Percentiles rank a stretch among this genome's conserved stretches.
Evolutionary conservation across 1,140 invertebrate genomes (phyloP).

Genomic region (Dreissena rostriformis): DNA sequence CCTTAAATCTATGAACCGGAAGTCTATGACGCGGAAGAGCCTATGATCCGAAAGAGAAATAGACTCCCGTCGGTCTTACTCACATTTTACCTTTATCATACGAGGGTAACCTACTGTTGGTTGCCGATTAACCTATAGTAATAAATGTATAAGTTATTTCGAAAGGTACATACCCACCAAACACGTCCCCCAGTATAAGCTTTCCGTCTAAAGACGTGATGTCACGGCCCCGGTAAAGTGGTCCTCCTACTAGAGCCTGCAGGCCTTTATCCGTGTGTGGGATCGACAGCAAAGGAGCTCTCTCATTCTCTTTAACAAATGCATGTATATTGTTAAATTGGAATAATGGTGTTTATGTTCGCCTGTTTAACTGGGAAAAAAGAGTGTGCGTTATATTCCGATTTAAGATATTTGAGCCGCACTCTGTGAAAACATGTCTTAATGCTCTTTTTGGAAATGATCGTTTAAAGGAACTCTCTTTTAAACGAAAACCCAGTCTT

Average conservation of each 20-base stretch:
- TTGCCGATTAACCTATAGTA: neutral
- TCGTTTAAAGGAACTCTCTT: too few species aligned
- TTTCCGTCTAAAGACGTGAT: conserved; percentile 22
- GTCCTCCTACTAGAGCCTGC: conserved; percentile 32
- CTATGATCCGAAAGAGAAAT: too few species aligned
- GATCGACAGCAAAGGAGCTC: neutral
- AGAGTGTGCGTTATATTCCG: too few species aligned
- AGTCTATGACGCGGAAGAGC: too few species aligned
- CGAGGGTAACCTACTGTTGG: neutral
- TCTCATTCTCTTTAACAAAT: neutral
- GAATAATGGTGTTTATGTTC: neutral
- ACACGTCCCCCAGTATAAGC: conserved; percentile 29
- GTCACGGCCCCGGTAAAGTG: conserved; percentile 26
- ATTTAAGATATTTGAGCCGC: too few species aligned
- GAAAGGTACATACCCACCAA: conserved; percentile 12
- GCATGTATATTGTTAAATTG: too few species aligned
- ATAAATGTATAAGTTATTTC: neutral
- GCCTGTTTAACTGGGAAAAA: too few species aligned
- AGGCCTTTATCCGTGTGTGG: neutral
- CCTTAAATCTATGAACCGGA: too few species aligned
- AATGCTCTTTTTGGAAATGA: too few species aligned
- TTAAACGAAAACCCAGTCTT: too few species aligned
- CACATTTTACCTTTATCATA: neutral
- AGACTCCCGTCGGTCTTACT: too few species aligned
- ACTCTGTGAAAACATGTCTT: too few species aligned